Conservation (phyloP, 92 coral and sea anemone genomes). For the Bergia puertoricense region DNA sequence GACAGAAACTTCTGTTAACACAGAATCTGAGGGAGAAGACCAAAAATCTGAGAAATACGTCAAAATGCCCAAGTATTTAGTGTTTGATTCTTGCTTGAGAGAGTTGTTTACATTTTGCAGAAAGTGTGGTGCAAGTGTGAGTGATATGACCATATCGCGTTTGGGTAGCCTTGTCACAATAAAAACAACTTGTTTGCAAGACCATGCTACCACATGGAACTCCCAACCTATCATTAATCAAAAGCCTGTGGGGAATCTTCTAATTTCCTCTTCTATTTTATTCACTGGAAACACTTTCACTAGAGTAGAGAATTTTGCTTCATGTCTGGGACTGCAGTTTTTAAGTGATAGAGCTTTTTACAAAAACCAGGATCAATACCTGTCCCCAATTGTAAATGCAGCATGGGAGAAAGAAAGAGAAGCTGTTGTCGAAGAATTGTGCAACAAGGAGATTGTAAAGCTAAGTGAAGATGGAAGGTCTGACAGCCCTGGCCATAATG, state of each 20-base stretch:
- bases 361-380: slow-evolving; percentile 36
- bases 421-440: background rate
- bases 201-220: slow-evolving; percentile 27
- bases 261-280: slow-evolving; percentile 12
- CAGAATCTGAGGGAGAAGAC: background rate
- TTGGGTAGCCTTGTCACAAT: slow-evolving; percentile 32
- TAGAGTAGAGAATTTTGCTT: no score
- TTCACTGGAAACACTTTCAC: no score
- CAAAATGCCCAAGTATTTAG: background rate
- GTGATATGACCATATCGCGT: background rate
- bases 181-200: slow-evolving; percentile 9
- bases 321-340: no score
- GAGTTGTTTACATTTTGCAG: slow-evolving; percentile 9
- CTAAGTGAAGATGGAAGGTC: slow-evolving; percentile 2
- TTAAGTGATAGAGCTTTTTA: background rate
- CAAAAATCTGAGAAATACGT: background rate
- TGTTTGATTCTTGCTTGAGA: slow-evolving; percentile 6
- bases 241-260: slow-evolving; percentile 25
- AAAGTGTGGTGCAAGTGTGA: slow-evolving; percentile 22
- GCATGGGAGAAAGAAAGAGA: slow-evolving; percentile 29
- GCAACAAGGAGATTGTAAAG: slow-evolving; percentile 4
- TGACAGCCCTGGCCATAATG: slow-evolving; percentile 16
- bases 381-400: slow-evolving; percentile 32
- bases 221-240: slow-evolving; percentile 27
- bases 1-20: background rate